Evolutionary conservation across 2,113 vertebrate genomes (phyloP), one percentile per base, ranked within the genome.

Genomic region (Ovibos moschatus): DNA sequence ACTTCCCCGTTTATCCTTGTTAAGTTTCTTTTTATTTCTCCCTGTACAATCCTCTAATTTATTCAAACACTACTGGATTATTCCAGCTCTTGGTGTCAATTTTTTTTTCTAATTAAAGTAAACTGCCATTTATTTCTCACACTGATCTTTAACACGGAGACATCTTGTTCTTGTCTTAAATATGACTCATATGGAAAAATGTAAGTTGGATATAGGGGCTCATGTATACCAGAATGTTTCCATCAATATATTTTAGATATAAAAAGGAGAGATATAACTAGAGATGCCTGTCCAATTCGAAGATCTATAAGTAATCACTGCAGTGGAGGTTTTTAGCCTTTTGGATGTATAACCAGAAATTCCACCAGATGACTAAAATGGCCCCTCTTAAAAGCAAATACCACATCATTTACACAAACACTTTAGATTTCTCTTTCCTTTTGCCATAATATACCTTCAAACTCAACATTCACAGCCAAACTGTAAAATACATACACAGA

Each of bases 51-150:
- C 97, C 97, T 98, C 97, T 98, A 98, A 98, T 99, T 99, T 99
- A 99, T 98, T 99, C 98, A 98, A 97, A 98, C 96, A 93, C 98
- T 98, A 98, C 98, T 6, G 97, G 98, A 99, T 97, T 98, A 98
- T 98, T 98, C 98, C 97, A 96, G 98, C 98, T 98, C 97, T 98
- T 98, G 96, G 97, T 96, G 98, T 98, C 95, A 89, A 84, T 87
- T 98, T 98, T 98, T 96, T 96, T 94, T 97, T 95, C 98, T 98
- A 98, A 98, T 98, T 98, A 98, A 98, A 98, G 97, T 96, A 98
- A 97, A 98, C 91, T 97, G 92, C 97, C 97, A 98, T 87, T 92
- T 96, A 97, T 96, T 97, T 97, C 97, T 96, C 95, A 93, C 89
- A 95, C 96, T 91, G 97, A 98, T 97, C 98, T 98, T 97, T 95